Base-by-base conservation (phyloP, 2,888 invertebrate genomes). In the Dioctria linearis region DNA sequence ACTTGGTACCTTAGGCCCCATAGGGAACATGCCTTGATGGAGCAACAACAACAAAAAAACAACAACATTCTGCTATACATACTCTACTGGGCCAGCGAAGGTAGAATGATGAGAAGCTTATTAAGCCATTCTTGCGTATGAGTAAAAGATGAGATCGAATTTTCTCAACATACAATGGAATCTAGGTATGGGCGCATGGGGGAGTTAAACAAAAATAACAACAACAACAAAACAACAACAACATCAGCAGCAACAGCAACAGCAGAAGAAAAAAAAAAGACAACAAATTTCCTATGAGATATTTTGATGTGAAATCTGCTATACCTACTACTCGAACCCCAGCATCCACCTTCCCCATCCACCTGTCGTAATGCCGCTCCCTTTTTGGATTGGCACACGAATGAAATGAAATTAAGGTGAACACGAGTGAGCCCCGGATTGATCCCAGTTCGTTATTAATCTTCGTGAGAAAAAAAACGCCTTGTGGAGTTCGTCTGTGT, bases 401-500 rank as follows among this genome's bases (percentile, higher is more conserved):
- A 80, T 76, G 75, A 82, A 82, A 82, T 82, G 76, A 82, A 82
- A 82, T 80, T 80, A 82, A 82, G 82, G 80, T 82, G 71, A 79
- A 66, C 43, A 51, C 46, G 59, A 73, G 75, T 61, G 39, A 49
- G 59, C 71, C 59, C 63, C 9, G 78, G 75, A 82, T 82, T 82
- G 82, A 82, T 82, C 80, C 78, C 65, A 63, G 82, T 65, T 80
- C 78, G 80, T 82, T 82, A 81, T 82, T 82, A 82, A 82, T 82
- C 82, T 82, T 82, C 82, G 82, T 82, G 82, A 80, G 82, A 82
- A 82, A 69, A 51, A 82, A 82, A 81, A 54, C 73, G 82, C 63
- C 78, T 73, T 59, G 81, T 37, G 69, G 79, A 79, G 66, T 46
- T 79, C 59, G 46, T 13, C 57, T 79, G 87, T 88, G 88, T 88